Evolutionary conservation across 2,888 invertebrate genomes (phyloP), one percentile per base, ranked within the genome.

Genomic region (Drosophila helvetica): DNA sequence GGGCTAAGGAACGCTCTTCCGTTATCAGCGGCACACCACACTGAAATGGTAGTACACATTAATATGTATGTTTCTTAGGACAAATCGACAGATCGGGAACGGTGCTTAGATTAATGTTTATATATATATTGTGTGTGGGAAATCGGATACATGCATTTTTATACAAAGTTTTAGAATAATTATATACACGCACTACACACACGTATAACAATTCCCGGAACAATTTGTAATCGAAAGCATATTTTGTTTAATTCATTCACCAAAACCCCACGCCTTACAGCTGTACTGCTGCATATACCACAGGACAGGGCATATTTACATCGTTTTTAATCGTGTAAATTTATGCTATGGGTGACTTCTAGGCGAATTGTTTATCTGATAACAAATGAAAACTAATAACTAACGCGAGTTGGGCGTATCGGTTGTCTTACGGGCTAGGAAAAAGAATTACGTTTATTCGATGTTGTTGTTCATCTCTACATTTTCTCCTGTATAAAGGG

Each of bases 401-500:
- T 72, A 71, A n/a, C n/a, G n/a, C n/a, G n/a, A n/a, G 30, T 48
- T 52, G 33, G 67, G 67, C 48, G 25, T 45, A 45, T 67, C 19
- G 30, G 18, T 52, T 46, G 22, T 56, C 86, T 88, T 85, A 85
- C 48, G 33, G 8, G 46, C 84, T 85, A 88, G 53, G 52, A 79
- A 80, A 63, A 74, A 71, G 66, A 80, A 79, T 88, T 87, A 88
- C 87, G 74, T 84, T 79, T 76, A 70, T 75, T 61, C 58, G 46
- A 42, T 22, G 46, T 62, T 47, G 51, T 51, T 18, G 62, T 15
- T 51, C 50, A 47, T 42, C 55, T 70, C 82, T 92, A 96, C 91
- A 97, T 96, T 93, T 96, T 98, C 91, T 99, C 99, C 93, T 97
- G 96, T 90, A 99, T 98, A 92, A 99, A 99, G 0, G 98, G 96